phyloP scores from a whole-genome alignment of 92 coral and sea anemone species.

The Diadumene lineata region DNA sequence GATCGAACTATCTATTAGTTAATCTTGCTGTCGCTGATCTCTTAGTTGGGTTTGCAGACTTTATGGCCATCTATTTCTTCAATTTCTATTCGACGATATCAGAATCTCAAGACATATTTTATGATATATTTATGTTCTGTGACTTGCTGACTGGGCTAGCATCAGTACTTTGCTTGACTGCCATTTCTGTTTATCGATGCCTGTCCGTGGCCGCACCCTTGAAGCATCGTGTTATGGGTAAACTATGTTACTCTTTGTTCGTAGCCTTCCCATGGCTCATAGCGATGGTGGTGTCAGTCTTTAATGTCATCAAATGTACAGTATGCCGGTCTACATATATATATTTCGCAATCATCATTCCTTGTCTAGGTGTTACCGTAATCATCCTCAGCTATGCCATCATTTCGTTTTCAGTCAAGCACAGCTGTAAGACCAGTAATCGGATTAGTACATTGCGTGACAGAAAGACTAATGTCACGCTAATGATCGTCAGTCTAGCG shows the following conservation, averaged over 20 bases:
- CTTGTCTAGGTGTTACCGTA: neutral
- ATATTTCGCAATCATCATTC: neutral
- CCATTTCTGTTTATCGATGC: slow-evolving; percentile 43
- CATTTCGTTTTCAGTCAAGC: neutral
- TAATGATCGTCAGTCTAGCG: slow-evolving; percentile 18
- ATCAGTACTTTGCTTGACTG: slow-evolving; percentile 39
- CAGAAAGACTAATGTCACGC: slow-evolving; percentile 16
- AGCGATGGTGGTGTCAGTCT: neutral
- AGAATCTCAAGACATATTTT: too few relatives aligned
- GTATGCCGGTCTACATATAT: neutral
- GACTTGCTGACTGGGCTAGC: slow-evolving; percentile 46
- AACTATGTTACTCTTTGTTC: slow-evolving; percentile 18
- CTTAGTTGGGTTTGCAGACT: slow-evolving; percentile 39
- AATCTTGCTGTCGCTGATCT: slow-evolving; percentile 47
- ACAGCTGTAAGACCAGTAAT: neutral
- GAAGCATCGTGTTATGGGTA: slow-evolving; percentile 35
- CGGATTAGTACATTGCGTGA: slow-evolving; percentile 3
- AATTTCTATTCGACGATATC: slow-evolving; percentile 5
- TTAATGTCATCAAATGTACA: neutral
- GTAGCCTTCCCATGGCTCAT: slow-evolving; percentile 42
- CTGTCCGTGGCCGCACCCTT: slow-evolving; percentile 41
- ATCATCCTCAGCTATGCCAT: slow-evolving; percentile 13
- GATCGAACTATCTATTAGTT: slow-evolving; percentile 48
- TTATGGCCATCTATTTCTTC: slow-evolving; percentile 27
- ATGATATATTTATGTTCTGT: too few relatives aligned